Conservation (phyloP, 2,888 invertebrate species). For the Patella ulyssiponensis region DNA sequence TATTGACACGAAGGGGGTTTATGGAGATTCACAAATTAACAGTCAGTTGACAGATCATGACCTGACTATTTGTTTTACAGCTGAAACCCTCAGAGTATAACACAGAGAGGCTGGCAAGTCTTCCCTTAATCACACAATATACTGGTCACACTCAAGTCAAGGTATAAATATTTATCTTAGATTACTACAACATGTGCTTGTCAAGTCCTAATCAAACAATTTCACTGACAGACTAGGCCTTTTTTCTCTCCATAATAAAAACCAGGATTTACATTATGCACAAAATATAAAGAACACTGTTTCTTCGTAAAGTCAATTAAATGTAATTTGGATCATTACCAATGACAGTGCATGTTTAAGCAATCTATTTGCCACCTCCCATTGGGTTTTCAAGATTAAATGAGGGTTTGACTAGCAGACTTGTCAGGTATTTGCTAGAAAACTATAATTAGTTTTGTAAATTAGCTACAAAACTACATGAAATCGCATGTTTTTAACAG, state of each 20-base stretch:
- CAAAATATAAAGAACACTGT: too few species aligned
- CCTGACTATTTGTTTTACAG: background rate
- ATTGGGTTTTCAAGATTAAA: too few species aligned
- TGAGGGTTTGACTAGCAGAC: too few species aligned
- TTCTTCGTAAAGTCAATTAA: too few species aligned
- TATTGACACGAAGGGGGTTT: background rate
- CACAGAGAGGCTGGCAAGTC: background rate
- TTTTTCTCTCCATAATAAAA: too few species aligned
- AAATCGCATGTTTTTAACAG: too few species aligned
- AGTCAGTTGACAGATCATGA: background rate
- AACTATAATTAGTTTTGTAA: too few species aligned
- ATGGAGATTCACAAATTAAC: conserved; percentile 1
- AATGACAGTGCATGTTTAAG: background rate
- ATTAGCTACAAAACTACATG: too few species aligned
- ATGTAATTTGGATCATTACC: background rate
- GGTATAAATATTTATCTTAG: conserved; percentile 4
- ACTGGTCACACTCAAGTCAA: background rate
- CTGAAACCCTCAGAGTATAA: background rate
- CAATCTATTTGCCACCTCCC: background rate
- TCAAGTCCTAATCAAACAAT: background rate
- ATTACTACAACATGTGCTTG: background rate
- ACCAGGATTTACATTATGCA: too few species aligned
- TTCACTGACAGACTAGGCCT: too few species aligned
- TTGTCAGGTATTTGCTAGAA: too few species aligned
- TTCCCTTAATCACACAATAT: background rate